Evolutionary conservation across 2,888 invertebrate species (phyloP), one percentile per base, ranked within the genome.

Genomic region (Ptychoptera contaminata): DNA sequence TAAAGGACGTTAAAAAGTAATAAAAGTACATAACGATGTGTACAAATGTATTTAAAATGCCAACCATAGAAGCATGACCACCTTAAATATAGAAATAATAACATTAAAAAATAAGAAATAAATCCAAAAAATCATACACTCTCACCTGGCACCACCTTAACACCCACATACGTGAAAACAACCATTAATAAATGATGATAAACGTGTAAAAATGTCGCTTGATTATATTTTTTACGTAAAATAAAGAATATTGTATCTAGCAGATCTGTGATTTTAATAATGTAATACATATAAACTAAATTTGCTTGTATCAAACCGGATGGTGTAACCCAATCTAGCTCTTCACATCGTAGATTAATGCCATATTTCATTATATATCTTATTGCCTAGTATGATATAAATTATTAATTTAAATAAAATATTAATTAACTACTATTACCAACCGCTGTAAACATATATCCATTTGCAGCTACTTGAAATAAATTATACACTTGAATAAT

Each of bases 1-100:
- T 72, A 46, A 79, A 65, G 0, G 86, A 83, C 1, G 84, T 74
- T 48, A 83, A 56, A 10, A 86, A 72, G 58, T 91, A 91, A 60
- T 91, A 84, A 1, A 69, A 67, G 57, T 90, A 90, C 88, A 91
- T 90, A 29, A 86, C 59, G 1, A 74, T 58, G 56, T 91, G 90
- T 0, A 91, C 83, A 47, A 81, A 74, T 0, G 72, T 69, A 58
- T 90, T 91, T 16, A 84, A 58, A 1, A 77, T 57, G 1, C 81
- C 81, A 16, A 82, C 63, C 47, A 73, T 65, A 7, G 74, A 67
- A 1, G 72, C 73, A 54, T 81, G 79, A 1, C 83, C 83, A 50
- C 81, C 80, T 63, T 68, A 23, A 23, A 23, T 23, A 23, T 23
- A 5, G 7, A 23, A 23, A 23, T n/a, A 39, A 23, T 4, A 39